A percentile compares a stretch with the other conserved stretches of the same genome.
Conservation (phyloP, 2,113 vertebrate species). For the Paralichthys olivaceus region DNA sequence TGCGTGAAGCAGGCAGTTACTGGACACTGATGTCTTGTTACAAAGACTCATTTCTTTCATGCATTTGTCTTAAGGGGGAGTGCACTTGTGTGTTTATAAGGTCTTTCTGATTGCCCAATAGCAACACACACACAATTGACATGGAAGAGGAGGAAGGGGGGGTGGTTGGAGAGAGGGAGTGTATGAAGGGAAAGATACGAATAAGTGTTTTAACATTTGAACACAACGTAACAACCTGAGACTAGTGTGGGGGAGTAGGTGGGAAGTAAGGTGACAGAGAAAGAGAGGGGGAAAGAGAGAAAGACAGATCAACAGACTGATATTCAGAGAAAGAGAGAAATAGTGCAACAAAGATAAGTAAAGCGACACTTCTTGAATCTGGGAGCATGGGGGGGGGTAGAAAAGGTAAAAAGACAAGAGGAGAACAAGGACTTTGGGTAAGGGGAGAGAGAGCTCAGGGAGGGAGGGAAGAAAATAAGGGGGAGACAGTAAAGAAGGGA, state of each 20-base stretch:
- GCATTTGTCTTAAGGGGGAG: constrained; percentile 33
- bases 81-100: constrained; percentile 59
- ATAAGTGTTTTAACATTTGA: constrained; percentile 50
- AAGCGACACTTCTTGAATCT: constrained; percentile 65
- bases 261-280: neutral
- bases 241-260: constrained; percentile 59
- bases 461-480: neutral
- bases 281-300: constrained; percentile 8
- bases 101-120: constrained; percentile 63
- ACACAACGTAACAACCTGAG: constrained; percentile 77
- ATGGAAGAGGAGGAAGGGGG: constrained; percentile 15
- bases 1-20: constrained; percentile 11
- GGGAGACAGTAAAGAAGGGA: constrained; percentile 13
- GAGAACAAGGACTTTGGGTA: neutral
- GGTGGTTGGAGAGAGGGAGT: constrained; percentile 3
- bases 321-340: constrained; percentile 51
- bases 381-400: neutral
- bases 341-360: constrained; percentile 75
- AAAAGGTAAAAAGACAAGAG: constrained; percentile 26
- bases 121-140: constrained; percentile 42
- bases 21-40: constrained; percentile 20
- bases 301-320: constrained; percentile 27
- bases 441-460: neutral
- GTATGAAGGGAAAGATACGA: constrained; percentile 23
- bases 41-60: constrained; percentile 1